phyloP scores from a whole-genome alignment of 2,888 invertebrate genomes.

The Ypsolopha scabrella region DNA sequence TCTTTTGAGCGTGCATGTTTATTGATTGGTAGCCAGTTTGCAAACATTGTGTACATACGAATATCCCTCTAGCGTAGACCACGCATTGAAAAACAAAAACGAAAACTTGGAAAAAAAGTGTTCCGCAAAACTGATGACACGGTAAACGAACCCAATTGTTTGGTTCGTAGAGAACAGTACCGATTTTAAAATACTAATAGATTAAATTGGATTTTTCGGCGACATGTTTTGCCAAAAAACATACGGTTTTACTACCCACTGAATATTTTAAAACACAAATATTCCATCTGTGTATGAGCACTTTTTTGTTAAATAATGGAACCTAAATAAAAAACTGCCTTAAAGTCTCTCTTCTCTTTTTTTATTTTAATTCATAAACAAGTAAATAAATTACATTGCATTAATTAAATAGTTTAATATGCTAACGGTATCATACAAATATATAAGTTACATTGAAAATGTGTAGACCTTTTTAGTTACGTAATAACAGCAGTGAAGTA shows the following conservation, averaged over 20 bases:
- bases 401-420: too few relatives aligned
- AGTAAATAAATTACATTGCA: too few relatives aligned
- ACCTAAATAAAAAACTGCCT: not conserved
- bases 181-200: slow-evolving; percentile 12
- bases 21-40: too few relatives aligned
- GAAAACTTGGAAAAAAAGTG: slow-evolving; percentile 4
- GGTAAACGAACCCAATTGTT: slow-evolving; percentile 14
- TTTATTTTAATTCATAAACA: too few relatives aligned
- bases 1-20: too few relatives aligned
- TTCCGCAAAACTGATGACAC: slow-evolving; percentile 10
- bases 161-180: slow-evolving; percentile 11
- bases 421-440: too few relatives aligned
- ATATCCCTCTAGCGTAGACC: too few relatives aligned
- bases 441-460: too few relatives aligned
- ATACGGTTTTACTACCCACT: not conserved
- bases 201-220: slow-evolving; percentile 6
- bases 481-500: too few relatives aligned
- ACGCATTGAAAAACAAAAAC: slow-evolving; percentile 8
- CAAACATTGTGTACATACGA: too few relatives aligned
- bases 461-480: too few relatives aligned
- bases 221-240: not conserved
- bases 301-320: not conserved
- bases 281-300: not conserved
- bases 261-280: not conserved
- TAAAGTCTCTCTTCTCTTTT: too few relatives aligned